Percentiles rank a stretch among this genome's conserved stretches.
These are phyloP conservation scores for Petrolisthes manimaculis DNA, from an alignment of 2,888 invertebrate genomes.

Conservation along the genomic window DNA sequence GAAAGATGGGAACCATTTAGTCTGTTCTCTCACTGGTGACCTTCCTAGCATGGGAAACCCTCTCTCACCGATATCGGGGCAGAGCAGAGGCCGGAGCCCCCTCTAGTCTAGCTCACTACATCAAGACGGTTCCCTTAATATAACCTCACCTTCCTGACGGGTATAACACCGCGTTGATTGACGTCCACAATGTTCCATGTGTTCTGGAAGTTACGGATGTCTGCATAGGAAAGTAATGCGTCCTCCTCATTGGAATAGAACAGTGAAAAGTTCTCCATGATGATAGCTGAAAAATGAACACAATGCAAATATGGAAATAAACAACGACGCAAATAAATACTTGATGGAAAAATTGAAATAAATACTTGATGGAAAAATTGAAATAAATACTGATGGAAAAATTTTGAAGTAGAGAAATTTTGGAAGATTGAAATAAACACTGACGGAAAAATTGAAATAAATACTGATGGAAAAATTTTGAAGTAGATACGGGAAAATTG, in stretches of 20 bases:
- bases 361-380: no score
- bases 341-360: no score
- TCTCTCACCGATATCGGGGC: no score
- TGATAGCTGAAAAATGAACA: slow-evolving; percentile 81
- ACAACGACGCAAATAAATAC: neutral
- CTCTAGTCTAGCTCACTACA: no score
- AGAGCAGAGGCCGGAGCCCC: no score
- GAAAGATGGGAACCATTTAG: no score
- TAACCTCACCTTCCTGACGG: slow-evolving; percentile 83
- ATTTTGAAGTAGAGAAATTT: neutral
- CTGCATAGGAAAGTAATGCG: slow-evolving; percentile 96
- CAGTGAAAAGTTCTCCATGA: slow-evolving; percentile 99
- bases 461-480: neutral
- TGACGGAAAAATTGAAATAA: no score
- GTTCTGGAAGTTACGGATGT: slow-evolving; percentile 98
- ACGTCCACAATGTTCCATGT: slow-evolving; percentile 99
- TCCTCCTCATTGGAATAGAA: slow-evolving; percentile 99
- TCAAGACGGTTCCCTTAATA: neutral
- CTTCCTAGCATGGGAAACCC: no score
- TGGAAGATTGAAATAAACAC: no score
- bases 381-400: neutral
- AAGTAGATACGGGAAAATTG: neutral
- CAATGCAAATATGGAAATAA: neutral
- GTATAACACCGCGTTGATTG: slow-evolving; percentile 96
- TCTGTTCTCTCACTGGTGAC: no score